phyloP scores from a whole-genome alignment of 2,888 invertebrate species.

The Andrena bucephala region DNA sequence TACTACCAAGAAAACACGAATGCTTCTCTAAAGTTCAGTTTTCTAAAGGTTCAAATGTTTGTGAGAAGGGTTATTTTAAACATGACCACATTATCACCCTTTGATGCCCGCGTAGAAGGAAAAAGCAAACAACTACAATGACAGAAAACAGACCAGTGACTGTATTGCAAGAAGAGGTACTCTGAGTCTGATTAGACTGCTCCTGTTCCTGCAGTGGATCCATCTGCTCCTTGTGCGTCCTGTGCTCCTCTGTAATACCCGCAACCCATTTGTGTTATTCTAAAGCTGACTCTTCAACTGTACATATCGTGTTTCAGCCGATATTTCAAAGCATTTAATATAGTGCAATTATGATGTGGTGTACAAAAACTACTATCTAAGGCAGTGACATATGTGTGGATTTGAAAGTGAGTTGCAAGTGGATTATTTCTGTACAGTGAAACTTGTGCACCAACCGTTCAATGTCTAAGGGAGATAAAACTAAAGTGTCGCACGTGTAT shows the following conservation, averaged over 20 bases:
- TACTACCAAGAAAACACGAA: too few species aligned
- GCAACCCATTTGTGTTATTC: slow-evolving; percentile 81
- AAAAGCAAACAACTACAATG: slow-evolving; percentile 81
- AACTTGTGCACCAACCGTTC: slow-evolving; percentile 22
- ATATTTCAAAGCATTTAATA: slow-evolving; percentile 53
- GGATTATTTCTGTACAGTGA: slow-evolving; percentile 30
- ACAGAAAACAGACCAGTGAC: slow-evolving; percentile 84
- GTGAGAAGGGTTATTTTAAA: neutral
- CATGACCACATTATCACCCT: slow-evolving; percentile 35
- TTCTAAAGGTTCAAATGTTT: too few species aligned
- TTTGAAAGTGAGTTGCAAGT: slow-evolving; percentile 37
- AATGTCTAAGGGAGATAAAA: slow-evolving; percentile 13
- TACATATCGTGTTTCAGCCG: slow-evolving; percentile 57
- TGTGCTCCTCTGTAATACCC: slow-evolving; percentile 84
- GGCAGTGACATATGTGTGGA: slow-evolving; percentile 39
- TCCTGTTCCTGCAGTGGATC: slow-evolving; percentile 82
- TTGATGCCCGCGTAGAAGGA: slow-evolving; percentile 54
- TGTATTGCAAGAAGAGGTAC: slow-evolving; percentile 83
- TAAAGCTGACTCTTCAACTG: slow-evolving; percentile 63
- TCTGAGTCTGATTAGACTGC: slow-evolving; percentile 84
- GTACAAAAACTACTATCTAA: slow-evolving; percentile 39
- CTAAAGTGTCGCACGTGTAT: neutral
- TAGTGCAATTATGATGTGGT: slow-evolving; percentile 62
- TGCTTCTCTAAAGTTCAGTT: too few species aligned
- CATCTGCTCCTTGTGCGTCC: slow-evolving; percentile 82